Evolutionary conservation across 2,888 invertebrate genomes (phyloP), one percentile per base, ranked within the genome.

Genomic region (Sminthurides aquaticus): DNA sequence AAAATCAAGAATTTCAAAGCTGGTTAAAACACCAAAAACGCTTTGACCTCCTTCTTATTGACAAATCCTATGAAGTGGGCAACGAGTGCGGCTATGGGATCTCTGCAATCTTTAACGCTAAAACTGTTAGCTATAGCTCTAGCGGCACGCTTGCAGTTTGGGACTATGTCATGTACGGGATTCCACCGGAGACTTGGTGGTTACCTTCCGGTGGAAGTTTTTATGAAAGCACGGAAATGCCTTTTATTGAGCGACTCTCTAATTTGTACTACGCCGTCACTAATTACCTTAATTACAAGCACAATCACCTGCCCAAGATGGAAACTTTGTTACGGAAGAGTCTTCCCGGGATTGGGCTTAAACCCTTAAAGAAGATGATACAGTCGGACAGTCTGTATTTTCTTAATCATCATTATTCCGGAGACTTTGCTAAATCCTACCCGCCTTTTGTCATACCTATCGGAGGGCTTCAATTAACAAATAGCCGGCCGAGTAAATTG

Each of bases 381-480:
- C 57, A 56, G 57, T 3, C 5, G 22, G 57, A 56, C 11, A 56
- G 26, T 8, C 11, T 56, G 18, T 26, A 26, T 11, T 25, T 56
- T 25, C 57, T 56, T 11, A 56, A 56, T 22, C 5, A 26, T 27
- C 25, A 52, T n/a, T 52, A n/a, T 25, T 55, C 55, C 1, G 55
- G 49, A 8, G 15, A 54, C 2, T 61, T 22, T 27, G 54, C 55
- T 2, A 61, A 34, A 34, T 20, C 54, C 2, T 34, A 28, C 25
- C 61, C 61, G 22, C 55, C 54, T 15, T 61, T 61, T 34, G 61
- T 55, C 2, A 20, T 61, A 5, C 34, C 61, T 1, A 28, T 61
- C 5, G 61, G 61, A 2, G 61, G 61, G 25, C 20, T 61, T 55
- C 56, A 56, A 5, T 5, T 52, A 5, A 29, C 48, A n/a, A 29